Conservation (phyloP, 2,888 invertebrate genomes). For the Phlogophora meticulosa region DNA sequence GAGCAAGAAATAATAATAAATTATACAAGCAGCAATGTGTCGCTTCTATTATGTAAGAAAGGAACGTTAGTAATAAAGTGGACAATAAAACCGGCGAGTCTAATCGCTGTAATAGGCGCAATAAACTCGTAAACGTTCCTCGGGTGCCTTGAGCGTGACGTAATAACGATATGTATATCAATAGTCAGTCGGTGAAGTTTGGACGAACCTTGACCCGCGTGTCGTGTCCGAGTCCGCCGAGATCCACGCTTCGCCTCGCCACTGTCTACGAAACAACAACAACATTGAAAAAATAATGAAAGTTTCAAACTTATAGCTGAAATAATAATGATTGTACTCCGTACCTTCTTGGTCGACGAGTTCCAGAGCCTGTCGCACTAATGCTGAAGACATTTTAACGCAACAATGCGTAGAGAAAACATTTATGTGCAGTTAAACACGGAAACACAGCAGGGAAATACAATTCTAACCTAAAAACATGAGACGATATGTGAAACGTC, state of each 20-base stretch:
- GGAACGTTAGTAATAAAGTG: constrained; percentile 32
- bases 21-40: neutral
- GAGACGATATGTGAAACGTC: constrained; percentile 37
- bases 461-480: constrained; percentile 69
- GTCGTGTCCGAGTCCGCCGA: constrained; percentile 70
- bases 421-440: constrained; percentile 70
- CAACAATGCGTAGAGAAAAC: constrained; percentile 65
- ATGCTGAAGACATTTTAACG: constrained; percentile 90
- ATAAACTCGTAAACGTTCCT: constrained; percentile 34
- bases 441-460: constrained; percentile 55
- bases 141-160: constrained; percentile 41
- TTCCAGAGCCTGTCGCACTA: constrained; percentile 90
- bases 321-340: neutral
- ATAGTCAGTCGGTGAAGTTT: constrained; percentile 20
- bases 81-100: constrained; percentile 36
- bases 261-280: constrained; percentile 77
- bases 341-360: constrained; percentile 88
- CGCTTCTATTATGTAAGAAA: constrained; percentile 39
- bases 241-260: constrained; percentile 75
- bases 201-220: constrained; percentile 81
- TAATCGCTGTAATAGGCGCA: constrained; percentile 42
- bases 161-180: constrained; percentile 44
- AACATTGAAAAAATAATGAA: constrained; percentile 7
- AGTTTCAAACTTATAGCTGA: neutral
- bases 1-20: neutral